Percentiles rank a stretch among this genome's conserved stretches.
These are phyloP conservation scores for Champsocephalus gunnari DNA, from an alignment of 2,797 vertebrate genomes.

Conservation along the genomic window DNA sequence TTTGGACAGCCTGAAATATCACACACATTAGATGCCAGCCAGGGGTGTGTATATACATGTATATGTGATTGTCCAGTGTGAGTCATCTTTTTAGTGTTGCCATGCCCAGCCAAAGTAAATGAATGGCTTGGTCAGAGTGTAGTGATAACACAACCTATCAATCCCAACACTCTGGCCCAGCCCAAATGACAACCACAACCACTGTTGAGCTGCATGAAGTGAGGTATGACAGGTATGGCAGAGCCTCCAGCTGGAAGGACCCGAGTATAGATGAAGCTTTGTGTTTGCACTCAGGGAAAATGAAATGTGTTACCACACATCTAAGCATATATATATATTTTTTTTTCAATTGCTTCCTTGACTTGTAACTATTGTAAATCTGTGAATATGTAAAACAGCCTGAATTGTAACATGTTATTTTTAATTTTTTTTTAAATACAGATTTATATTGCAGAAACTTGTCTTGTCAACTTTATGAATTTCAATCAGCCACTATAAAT, in stretches of 20 bases:
- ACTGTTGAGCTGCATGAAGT: slow-evolving; percentile 7
- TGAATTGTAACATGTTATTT: slow-evolving; percentile 50
- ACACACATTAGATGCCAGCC: slow-evolving; percentile 30
- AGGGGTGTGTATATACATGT: slow-evolving; percentile 35
- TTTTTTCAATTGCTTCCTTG: slow-evolving; percentile 34
- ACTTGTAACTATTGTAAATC: slow-evolving; percentile 68
- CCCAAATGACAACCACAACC: slow-evolving; percentile 27
- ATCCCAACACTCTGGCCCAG: slow-evolving; percentile 30
- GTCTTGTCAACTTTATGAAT: slow-evolving; percentile 33
- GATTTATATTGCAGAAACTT: slow-evolving; percentile 66
- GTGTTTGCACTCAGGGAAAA: slow-evolving; percentile 80
- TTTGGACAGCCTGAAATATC: slow-evolving; percentile 45
- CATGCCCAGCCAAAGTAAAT: slow-evolving; percentile 52
- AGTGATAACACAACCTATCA: slow-evolving; percentile 51
- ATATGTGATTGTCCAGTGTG: slow-evolving; percentile 60
- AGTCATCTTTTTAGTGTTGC: slow-evolving; percentile 62
- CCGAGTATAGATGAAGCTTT: slow-evolving; percentile 21
- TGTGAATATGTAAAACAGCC: slow-evolving; percentile 71
- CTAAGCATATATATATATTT: slow-evolving; percentile 17
- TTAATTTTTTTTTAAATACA: slow-evolving; percentile 37
- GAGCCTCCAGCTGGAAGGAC: slow-evolving; percentile 14
- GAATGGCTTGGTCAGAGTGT: slow-evolving; percentile 47
- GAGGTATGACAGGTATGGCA: slow-evolving; percentile 12
- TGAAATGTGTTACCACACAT: slow-evolving; percentile 18
- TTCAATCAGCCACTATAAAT: slow-evolving; percentile 56